Percentiles rank a stretch among this genome's conserved stretches.
Conservation (phyloP, 1,140 invertebrate genomes). For the Chymomyza costata region DNA sequence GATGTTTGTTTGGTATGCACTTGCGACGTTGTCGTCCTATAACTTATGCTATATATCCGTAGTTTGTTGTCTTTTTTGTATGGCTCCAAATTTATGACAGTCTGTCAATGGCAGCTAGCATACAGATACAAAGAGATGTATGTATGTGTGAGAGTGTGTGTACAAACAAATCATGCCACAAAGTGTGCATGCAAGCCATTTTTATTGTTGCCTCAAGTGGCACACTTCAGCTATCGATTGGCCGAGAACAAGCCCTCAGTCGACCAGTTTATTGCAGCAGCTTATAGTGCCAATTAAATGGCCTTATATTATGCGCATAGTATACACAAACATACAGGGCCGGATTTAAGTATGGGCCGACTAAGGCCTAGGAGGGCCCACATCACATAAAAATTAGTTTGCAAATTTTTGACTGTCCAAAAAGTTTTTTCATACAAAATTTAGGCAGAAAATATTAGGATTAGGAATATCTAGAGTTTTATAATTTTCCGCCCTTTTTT, state of each 20-base stretch:
- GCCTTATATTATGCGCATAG: no score
- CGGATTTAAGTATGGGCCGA: no score
- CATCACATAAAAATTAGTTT: no score
- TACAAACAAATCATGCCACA: no score
- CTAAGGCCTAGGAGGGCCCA: no score
- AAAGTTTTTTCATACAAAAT: no score
- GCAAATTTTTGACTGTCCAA: no score
- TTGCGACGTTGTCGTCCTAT: conserved; percentile 26
- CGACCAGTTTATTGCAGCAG: conserved; percentile 33
- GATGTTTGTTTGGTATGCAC: conserved; percentile 33
- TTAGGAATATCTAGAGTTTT: no score
- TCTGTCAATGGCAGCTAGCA: conserved; percentile 58
- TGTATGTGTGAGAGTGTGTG: conserved; percentile 1
- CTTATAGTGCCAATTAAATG: conserved; percentile 59
- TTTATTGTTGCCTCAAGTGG: conserved; percentile 57
- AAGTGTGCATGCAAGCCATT: conserved; percentile 47
- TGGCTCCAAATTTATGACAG: conserved; percentile 62
- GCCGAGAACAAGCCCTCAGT: conserved; percentile 25
- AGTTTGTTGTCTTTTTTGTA: conserved; percentile 27
- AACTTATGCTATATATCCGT: background rate
- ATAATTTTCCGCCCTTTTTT: no score
- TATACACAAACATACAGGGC: no score
- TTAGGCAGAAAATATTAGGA: no score
- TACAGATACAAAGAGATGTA: conserved; percentile 25
- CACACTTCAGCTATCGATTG: conserved; percentile 56